A percentile compares a stretch with the other conserved stretches of the same genome.
Evolutionary conservation across 2,113 vertebrate genomes (phyloP).

Genomic region (Gymnarchus niloticus): DNA sequence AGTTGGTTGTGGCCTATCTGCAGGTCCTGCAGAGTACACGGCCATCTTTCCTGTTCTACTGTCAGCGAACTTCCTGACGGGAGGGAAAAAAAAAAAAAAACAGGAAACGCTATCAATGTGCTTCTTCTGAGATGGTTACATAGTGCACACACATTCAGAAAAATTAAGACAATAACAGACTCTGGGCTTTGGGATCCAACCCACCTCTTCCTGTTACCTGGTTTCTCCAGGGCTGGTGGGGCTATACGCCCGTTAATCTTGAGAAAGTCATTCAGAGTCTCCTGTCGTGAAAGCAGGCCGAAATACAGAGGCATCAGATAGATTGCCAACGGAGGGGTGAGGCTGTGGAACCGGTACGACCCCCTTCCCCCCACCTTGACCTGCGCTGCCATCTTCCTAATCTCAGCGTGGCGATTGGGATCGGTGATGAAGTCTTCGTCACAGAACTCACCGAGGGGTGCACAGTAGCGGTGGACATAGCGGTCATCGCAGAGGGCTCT

Average conservation of each 20-base stretch:
- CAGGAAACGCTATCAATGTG: not conserved
- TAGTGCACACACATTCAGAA: no score
- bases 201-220: conserved; percentile 25
- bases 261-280: conserved; percentile 51
- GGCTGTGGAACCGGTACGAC: not conserved
- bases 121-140: no score
- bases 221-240: not conserved
- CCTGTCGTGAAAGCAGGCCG: conserved; percentile 31
- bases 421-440: conserved; percentile 37
- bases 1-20: conserved; percentile 37
- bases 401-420: conserved; percentile 38
- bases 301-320: not conserved
- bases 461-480: conserved; percentile 46
- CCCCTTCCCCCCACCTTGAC: conserved; percentile 47
- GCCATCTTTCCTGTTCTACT: conserved; percentile 11
- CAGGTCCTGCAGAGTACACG: conserved; percentile 23
- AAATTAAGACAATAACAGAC: not conserved
- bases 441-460: conserved; percentile 42
- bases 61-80: not conserved
- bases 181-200: not conserved
- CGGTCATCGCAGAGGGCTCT: conserved; percentile 44
- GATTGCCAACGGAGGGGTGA: not conserved
- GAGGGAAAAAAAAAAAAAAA: conserved; percentile 11
- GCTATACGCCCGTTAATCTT: conserved; percentile 38
- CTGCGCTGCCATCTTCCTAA: conserved; percentile 39